These are phyloP conservation scores for Caenorhabditis zanzibari DNA, from an alignment of 2,888 invertebrate species.

Conservation along the genomic window DNA sequence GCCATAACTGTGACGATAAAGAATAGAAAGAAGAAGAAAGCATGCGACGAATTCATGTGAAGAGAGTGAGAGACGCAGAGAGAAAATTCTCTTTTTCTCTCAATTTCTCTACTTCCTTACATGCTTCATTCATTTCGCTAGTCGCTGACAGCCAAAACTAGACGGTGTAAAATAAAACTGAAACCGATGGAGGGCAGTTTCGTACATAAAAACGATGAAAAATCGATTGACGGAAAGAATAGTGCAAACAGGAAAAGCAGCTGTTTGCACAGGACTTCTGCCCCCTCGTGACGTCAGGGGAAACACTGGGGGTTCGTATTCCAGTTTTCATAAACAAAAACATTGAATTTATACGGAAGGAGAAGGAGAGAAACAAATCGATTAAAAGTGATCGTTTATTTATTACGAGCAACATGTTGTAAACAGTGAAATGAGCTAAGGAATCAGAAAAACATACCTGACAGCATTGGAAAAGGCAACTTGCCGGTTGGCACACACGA, in stretches of 20 bases:
- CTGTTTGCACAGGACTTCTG: slow-evolving; percentile 53
- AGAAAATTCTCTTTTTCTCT: background rate
- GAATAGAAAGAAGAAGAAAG: slow-evolving; percentile 11
- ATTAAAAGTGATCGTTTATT: slow-evolving; percentile 1
- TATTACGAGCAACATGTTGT: background rate
- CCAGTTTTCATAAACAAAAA: slow-evolving; percentile 30
- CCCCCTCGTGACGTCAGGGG: slow-evolving; percentile 33
- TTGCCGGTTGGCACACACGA: slow-evolving; percentile 33
- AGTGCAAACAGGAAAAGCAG: slow-evolving; percentile 45
- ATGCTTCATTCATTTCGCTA: background rate
- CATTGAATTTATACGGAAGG: slow-evolving; percentile 2
- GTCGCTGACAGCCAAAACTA: background rate
- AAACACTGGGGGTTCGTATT: slow-evolving; percentile 4
- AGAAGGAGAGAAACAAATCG: background rate
- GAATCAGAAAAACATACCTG: slow-evolving; percentile 31
- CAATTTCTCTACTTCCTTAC: too few species aligned
- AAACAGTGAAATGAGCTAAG: background rate
- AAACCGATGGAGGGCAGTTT: slow-evolving; percentile 3
- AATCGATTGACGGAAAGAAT: slow-evolving; percentile 18
- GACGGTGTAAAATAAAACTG: slow-evolving; percentile 23
- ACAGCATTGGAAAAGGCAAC: slow-evolving; percentile 26
- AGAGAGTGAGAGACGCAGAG: slow-evolving; percentile 11
- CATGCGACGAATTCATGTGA: slow-evolving; percentile 21
- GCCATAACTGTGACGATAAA: slow-evolving; percentile 7
- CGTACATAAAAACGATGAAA: background rate